Base-by-base conservation (phyloP, 2,888 invertebrate species). In the Pollenia griseotomentosa region DNA sequence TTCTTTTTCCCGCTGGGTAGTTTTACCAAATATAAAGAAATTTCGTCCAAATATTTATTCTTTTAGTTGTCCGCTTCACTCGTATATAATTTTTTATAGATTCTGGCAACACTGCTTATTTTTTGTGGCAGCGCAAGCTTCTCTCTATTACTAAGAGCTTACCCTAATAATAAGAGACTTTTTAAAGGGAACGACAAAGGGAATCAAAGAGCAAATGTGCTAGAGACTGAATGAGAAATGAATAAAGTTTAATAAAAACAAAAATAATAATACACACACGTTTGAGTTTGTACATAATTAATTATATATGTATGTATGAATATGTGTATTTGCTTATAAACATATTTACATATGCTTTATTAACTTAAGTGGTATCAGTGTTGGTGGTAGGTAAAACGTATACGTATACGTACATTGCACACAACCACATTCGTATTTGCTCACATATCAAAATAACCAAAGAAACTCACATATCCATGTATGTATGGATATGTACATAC, bases 251-350 rank as follows among this genome's bases (percentile, higher is more conserved):
- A 33, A 59, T 33, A 33, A 59, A 33, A 12, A 59, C 3, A 66
- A 46, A 16, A 14, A 48, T 9, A 57, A 71, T 8, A 55, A 55
- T 23, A 23, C 19, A 46, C 6, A n/a, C 33, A 40, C 12, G 4
- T 46, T 71, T 51, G 53, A 55, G 42, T 14, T 48, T 55, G 80
- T 65, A 80, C 11, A 71, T 63, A 80, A 80, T 80, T 80, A 70
- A 71, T 80, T 53, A 61, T 53, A 61, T 53, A 63, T 40, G 12
- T 40, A 14, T 16, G 12, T 48, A 40, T 74, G 59, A 59, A 53
- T 19, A 8, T 33, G 61, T 33, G 7, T 61, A 74, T 19, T 9
- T 14, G 9, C 33, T 33, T 14, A 61, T 51, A 19, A 6, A 63
- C 23, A 40, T 12, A 40, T 51, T 14, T 51, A 51, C 8, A 63